Evolutionary conservation across 2,113 vertebrate species (phyloP), one percentile per base, ranked within the genome.

Genomic region (Pungitius pungitius): DNA sequence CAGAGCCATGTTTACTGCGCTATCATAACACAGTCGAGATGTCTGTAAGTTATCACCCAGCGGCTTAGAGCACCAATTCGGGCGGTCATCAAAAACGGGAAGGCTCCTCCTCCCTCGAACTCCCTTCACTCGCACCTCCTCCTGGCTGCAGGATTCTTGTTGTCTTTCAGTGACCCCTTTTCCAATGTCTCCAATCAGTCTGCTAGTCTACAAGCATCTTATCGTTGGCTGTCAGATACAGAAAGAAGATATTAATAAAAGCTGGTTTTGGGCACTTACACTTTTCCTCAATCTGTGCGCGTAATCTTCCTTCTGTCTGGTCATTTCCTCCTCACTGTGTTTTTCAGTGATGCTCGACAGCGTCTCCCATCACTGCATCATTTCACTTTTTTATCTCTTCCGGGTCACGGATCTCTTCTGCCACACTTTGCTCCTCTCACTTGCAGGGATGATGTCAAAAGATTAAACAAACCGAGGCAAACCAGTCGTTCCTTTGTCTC

Each of bases 11-110:
- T 86, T 86, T 87, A 85, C 85, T 70, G 69, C 43, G 66, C 68
- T 66, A 70, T 81, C 82, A 88, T 86, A 85, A 85, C 84, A 81
- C 24, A 75, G 80, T 75, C 14, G 39, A 66, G 69, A 77, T 81
- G 73, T 75, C 86, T 77, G 80, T 87, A 79, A 88, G 85, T 82
- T 68, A 81, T 73, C 78, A 26, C 66, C 12, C 60, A 40, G 33
- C 66, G 71, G 62, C 73, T 78, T 43, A 69, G 65, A 79, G 77
- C 62, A 62, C 60, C 75, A 86, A 82, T 71, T 59, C 63, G 58
- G 63, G 26, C 73, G 57, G 81, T 84, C 76, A 73, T 74, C 62
- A 78, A 66, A 84, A n/a, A 47, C 18, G 7, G 52, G 43, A 59
- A 18, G 51, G 71, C 49, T 75, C 43, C 39, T 70, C 33, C 30